These are phyloP conservation scores for Isaurus tuberculatus DNA, from an alignment of 92 coral and sea anemone species.

Conservation along the genomic window DNA sequence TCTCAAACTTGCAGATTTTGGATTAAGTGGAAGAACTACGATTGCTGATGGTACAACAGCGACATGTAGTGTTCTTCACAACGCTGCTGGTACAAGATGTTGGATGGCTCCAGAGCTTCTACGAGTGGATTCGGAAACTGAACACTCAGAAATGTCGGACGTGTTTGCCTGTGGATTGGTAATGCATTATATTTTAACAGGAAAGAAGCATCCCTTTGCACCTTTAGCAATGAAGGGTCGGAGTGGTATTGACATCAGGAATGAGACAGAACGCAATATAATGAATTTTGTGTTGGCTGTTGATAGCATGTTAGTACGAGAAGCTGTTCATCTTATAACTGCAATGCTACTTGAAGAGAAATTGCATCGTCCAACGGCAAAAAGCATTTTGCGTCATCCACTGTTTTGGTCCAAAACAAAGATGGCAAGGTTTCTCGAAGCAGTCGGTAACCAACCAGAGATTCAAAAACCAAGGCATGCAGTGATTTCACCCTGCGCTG, in stretches of 20 bases:
- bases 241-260: slow-evolving; percentile 32
- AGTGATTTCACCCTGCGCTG: slow-evolving; percentile 13
- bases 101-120: slow-evolving; percentile 57
- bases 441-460: slow-evolving; percentile 55
- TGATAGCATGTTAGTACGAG: slow-evolving; percentile 15
- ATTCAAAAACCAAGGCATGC: slow-evolving; percentile 41
- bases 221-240: slow-evolving; percentile 17
- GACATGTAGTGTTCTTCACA: slow-evolving; percentile 30
- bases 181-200: slow-evolving; percentile 38
- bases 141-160: slow-evolving; percentile 31
- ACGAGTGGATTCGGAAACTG: not conserved
- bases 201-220: slow-evolving; percentile 49
- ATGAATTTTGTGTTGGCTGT: not conserved
- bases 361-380: slow-evolving; percentile 23
- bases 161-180: slow-evolving; percentile 51
- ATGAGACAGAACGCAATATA: slow-evolving; percentile 36
- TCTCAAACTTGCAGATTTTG: slow-evolving; percentile 50
- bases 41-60: slow-evolving; percentile 13
- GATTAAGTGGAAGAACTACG: slow-evolving; percentile 11
- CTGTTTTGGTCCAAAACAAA: slow-evolving; percentile 46
- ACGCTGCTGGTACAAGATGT: slow-evolving; percentile 49
- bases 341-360: slow-evolving; percentile 17
- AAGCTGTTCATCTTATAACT: slow-evolving; percentile 23
- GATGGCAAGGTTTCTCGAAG: slow-evolving; percentile 36
- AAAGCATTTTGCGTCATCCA: slow-evolving; percentile 22